A percentile compares a stretch with the other conserved stretches of the same genome.
phyloP scores from a whole-genome alignment of 2,888 invertebrate species.

The Neoscelio sp. region DNA sequence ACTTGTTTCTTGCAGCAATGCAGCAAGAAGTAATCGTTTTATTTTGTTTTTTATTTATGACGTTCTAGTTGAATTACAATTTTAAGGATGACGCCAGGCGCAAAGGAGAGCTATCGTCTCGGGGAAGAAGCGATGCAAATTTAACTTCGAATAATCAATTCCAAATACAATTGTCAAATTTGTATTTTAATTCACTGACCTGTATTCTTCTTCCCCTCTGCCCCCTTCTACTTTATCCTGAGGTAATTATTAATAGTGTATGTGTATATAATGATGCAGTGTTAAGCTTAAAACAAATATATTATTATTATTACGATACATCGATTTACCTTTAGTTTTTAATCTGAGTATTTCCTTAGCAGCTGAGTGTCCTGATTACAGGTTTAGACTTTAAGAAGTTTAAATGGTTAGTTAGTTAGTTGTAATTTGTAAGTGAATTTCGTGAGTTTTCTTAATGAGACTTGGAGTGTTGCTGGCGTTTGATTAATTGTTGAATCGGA shows the following conservation, averaged over 20 bases:
- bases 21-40: constrained; percentile 35
- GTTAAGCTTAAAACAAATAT: constrained; percentile 64
- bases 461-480: constrained; percentile 10
- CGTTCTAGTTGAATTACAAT: background rate
- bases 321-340: constrained; percentile 52
- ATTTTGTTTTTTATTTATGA: constrained; percentile 7
- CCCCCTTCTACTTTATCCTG: background rate
- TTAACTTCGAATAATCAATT: constrained; percentile 30
- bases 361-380: constrained; percentile 17
- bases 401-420: background rate
- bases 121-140: constrained; percentile 20
- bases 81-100: constrained; percentile 1
- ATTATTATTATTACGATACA: constrained; percentile 61
- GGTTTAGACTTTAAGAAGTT: background rate
- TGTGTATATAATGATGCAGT: constrained; percentile 67
- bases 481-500: constrained; percentile 2
- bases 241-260: constrained; percentile 62
- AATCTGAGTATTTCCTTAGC: constrained; percentile 32
- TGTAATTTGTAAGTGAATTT: constrained; percentile 16
- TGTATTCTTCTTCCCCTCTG: constrained; percentile 12
- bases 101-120: constrained; percentile 28
- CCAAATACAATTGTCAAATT: constrained; percentile 3
- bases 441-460: background rate
- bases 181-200: constrained; percentile 45
- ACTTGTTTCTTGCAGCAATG: constrained; percentile 39